These are phyloP conservation scores for Regulus satrapa DNA, from an alignment of 2,113 vertebrate species.

Conservation along the genomic window DNA sequence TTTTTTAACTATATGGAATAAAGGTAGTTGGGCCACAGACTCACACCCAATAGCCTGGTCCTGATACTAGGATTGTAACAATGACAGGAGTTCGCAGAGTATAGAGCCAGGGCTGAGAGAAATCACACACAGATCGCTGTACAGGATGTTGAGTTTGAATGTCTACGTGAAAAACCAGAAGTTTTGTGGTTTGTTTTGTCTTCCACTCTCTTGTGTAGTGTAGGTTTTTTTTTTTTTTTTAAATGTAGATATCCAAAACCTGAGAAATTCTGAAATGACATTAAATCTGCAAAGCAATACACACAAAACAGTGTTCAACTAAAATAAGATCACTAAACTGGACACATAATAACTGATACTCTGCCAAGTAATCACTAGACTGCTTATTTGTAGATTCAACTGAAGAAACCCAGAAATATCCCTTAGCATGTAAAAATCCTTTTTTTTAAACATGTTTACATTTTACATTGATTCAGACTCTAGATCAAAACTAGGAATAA, in stretches of 20 bases:
- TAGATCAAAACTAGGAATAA: slow-evolving; percentile 20
- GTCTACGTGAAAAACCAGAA: neutral
- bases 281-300: neutral
- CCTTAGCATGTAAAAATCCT: neutral
- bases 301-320: neutral
- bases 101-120: neutral
- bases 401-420: neutral
- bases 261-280: neutral
- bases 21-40: neutral
- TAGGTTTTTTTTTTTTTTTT: neutral
- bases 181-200: neutral
- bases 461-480: slow-evolving; percentile 28
- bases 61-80: neutral
- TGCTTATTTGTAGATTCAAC: neutral
- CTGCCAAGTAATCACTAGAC: neutral
- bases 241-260: neutral
- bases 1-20: neutral
- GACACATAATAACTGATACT: neutral
- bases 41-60: neutral
- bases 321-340: neutral
- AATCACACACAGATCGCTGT: neutral
- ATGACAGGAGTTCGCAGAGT: neutral
- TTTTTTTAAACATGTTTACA: no score
- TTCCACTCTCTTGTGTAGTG: neutral
- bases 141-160: neutral